Percentiles rank a stretch among this genome's conserved stretches.
Conservation (phyloP, 2,888 invertebrate genomes). For the Xylota sylvarum region DNA sequence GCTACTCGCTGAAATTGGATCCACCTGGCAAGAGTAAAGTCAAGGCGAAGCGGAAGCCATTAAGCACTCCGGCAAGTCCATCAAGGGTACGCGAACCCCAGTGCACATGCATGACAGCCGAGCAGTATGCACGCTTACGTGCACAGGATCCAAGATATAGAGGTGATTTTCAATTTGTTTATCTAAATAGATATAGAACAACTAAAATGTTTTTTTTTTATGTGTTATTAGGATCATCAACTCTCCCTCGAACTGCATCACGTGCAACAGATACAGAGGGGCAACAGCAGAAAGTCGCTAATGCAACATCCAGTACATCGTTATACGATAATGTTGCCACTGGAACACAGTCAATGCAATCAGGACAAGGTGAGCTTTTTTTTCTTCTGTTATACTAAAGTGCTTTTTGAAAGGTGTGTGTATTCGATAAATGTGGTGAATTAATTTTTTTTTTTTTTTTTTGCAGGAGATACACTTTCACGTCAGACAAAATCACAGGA, state of each 20-base stretch:
- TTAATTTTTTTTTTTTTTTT: slow-evolving; percentile 10
- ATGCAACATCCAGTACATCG: slow-evolving; percentile 94
- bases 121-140: slow-evolving; percentile 94
- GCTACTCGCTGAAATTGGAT: slow-evolving; percentile 97
- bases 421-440: slow-evolving; percentile 55
- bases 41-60: slow-evolving; percentile 94
- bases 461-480: slow-evolving; percentile 85
- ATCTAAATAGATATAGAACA: slow-evolving; percentile 11
- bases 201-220: slow-evolving; percentile 15
- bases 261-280: slow-evolving; percentile 90
- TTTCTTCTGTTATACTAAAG: neutral
- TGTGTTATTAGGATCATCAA: slow-evolving; percentile 89
- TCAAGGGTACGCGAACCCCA: slow-evolving; percentile 94
- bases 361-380: slow-evolving; percentile 81
- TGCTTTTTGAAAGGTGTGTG: slow-evolving; percentile 48
- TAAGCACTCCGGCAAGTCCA: slow-evolving; percentile 97
- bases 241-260: slow-evolving; percentile 91
- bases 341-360: slow-evolving; percentile 79
- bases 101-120: slow-evolving; percentile 97
- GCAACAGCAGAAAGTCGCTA: slow-evolving; percentile 89
- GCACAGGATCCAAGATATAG: slow-evolving; percentile 93
- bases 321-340: slow-evolving; percentile 93
- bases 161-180: slow-evolving; percentile 82
- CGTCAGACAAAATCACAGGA: slow-evolving; percentile 91
- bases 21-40: slow-evolving; percentile 94